phyloP scores from a whole-genome alignment of 2,113 vertebrate species.

The Paralichthys olivaceus region DNA sequence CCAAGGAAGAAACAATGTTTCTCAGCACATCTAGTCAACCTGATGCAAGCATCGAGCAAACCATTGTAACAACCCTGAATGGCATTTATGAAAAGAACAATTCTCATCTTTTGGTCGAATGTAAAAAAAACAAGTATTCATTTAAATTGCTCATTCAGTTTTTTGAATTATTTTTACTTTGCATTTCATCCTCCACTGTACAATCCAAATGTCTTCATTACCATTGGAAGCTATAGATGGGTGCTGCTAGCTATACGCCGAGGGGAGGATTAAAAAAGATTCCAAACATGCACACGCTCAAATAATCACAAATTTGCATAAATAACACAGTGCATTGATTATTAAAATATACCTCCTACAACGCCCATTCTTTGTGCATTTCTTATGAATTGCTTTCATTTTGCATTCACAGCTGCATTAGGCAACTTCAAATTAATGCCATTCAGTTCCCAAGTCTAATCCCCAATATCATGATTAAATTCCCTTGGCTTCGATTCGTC shows the following conservation, averaged over 20 bases:
- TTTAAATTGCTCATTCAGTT: conserved; percentile 13
- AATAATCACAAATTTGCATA: conserved; percentile 77
- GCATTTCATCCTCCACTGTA: background rate
- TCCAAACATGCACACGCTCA: conserved; percentile 62
- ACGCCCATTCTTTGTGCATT: conserved; percentile 65
- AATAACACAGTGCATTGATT: conserved; percentile 68
- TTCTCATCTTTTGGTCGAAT: background rate
- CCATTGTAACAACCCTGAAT: conserved; percentile 34
- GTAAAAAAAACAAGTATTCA: background rate
- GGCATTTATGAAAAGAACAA: background rate
- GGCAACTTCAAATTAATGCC: conserved; percentile 71
- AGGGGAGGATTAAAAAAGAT: conserved; percentile 54
- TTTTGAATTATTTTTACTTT: background rate
- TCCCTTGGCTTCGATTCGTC: conserved; percentile 61
- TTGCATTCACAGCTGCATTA: conserved; percentile 58
- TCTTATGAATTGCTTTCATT: conserved; percentile 65
- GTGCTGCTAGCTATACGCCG: conserved; percentile 38
- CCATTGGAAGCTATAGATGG: conserved; percentile 36
- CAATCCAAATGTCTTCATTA: conserved; percentile 35
- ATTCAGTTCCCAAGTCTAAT: conserved; percentile 69
- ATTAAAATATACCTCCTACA: conserved; percentile 70
- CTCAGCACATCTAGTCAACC: conserved; percentile 9
- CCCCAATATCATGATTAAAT: conserved; percentile 76
- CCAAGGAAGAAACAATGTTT: conserved; percentile 29
- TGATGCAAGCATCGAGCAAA: conserved; percentile 63